Percentiles rank a stretch among this genome's conserved stretches.
Conservation (phyloP, 2,797 vertebrate genomes). For the Macrochelys suwanniensis region DNA sequence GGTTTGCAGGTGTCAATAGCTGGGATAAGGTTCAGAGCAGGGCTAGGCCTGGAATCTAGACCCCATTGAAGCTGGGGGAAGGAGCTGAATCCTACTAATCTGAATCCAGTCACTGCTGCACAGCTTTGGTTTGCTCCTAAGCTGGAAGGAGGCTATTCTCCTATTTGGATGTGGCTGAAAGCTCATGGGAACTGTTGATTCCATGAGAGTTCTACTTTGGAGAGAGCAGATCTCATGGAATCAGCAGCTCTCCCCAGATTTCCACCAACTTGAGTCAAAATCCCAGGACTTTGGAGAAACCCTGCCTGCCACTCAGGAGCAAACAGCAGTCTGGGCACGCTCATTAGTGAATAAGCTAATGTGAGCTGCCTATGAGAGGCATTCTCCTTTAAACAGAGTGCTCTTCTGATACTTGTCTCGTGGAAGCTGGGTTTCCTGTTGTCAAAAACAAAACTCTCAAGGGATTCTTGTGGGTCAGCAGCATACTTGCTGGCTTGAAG, state of each 20-base stretch:
- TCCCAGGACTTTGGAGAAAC: slow-evolving; percentile 30
- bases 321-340: neutral
- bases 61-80: neutral
- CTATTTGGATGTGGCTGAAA: accelerated
- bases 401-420: neutral
- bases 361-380: neutral
- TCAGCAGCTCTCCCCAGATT: neutral
- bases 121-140: neutral
- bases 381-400: neutral
- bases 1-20: accelerated
- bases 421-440: neutral
- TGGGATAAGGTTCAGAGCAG: accelerated
- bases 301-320: accelerated
- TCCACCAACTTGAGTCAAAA: slow-evolving; percentile 22
- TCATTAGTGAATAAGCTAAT: neutral
- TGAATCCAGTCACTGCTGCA: neutral
- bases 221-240: accelerated
- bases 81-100: neutral
- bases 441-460: neutral
- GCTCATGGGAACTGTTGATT: too few relatives aligned
- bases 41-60: neutral
- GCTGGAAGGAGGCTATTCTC: neutral
- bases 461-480: neutral
- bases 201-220: neutral
- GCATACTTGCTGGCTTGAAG: too few relatives aligned